Evolutionary conservation across 2,113 vertebrate genomes (phyloP), one percentile per base, ranked within the genome.

Genomic region (Oncorhynchus keta): DNA sequence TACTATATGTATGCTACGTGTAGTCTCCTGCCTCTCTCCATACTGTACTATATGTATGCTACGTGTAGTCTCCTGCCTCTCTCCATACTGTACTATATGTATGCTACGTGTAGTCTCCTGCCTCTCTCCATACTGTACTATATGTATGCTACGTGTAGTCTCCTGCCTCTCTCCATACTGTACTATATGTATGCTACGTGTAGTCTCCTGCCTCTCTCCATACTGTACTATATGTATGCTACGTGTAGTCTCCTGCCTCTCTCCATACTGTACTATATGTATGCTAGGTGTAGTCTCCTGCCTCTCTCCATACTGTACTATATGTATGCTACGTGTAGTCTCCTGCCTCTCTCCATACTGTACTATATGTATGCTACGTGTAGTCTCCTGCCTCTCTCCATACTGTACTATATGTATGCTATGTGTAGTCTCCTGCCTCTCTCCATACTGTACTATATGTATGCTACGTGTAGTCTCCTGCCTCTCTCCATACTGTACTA

Each of bases 321-420:
- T 9, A 39, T 9, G 39, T 39, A 8, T 39, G 39, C 39, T 39
- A 61, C 59, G 12, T 14, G 7, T 26, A 30, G 18, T 18, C 66
- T 55, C 74, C 20, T 74, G 74, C 79, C 16, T n/a, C 59, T 55
- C 13, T n/a, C n/a, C 16, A 11, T 45, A 45, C 39, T 45, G 39
- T 45, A 45, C 8, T 45, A 45, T 9, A 39, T 9, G 39, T 39
- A 8, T 39, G 39, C 39, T 39, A 61, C 59, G 12, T 14, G 7
- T 26, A 30, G 18, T 18, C 66, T 55, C 74, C 20, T 74, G 74
- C 6, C 2, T n/a, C 16, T n/a, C 59, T 55, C 13, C 16, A 11
- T 45, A 45, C 39, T 45, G 39, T 45, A 45, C 8, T 45, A 45
- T 11, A 45, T 11, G 8, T 45, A 9, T 45, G 39, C 39, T 45